These are phyloP conservation scores for Channa argus DNA, from an alignment of 2,113 vertebrate genomes.

Conservation along the genomic window DNA sequence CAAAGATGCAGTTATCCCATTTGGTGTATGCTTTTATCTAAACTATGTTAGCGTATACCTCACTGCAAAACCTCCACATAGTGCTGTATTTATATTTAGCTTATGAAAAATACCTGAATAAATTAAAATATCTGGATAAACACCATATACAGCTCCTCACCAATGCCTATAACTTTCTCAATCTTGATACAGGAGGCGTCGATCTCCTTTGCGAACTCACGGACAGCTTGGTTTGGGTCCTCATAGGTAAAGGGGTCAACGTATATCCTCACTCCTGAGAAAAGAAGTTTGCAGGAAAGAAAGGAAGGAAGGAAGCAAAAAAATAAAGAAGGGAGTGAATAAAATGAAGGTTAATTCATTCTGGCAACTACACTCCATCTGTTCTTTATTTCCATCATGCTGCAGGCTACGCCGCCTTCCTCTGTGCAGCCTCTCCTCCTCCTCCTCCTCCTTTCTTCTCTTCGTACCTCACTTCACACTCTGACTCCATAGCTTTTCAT, in stretches of 20 bases:
- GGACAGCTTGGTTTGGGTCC: constrained; percentile 98
- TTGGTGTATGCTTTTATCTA: constrained; percentile 18
- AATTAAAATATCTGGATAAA: background rate
- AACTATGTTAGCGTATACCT: background rate
- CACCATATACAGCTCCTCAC: constrained; percentile 74
- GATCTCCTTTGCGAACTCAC: constrained; percentile 98
- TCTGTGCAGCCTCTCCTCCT: constrained; percentile 47
- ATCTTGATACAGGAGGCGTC: constrained; percentile 99
- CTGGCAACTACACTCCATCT: constrained; percentile 64
- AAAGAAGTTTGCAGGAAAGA: constrained; percentile 18
- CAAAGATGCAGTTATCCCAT: constrained; percentile 27
- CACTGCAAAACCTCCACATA: background rate
- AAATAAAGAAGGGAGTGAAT: constrained; percentile 10
- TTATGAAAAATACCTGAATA: background rate
- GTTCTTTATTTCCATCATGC: constrained; percentile 74
- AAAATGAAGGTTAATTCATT: constrained; percentile 67
- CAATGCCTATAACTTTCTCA: constrained; percentile 98
- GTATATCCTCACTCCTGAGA: constrained; percentile 94
- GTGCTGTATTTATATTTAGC: background rate
- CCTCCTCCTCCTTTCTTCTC: constrained; percentile 29
- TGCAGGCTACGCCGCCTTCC: constrained; percentile 65
- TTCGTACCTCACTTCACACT: constrained; percentile 44
- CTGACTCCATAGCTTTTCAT: constrained; percentile 52
- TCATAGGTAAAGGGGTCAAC: constrained; percentile 99
- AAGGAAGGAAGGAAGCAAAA: constrained; percentile 28